Base-by-base conservation (phyloP, 1,140 invertebrate species). In the Oncopeltus fasciatus region DNA sequence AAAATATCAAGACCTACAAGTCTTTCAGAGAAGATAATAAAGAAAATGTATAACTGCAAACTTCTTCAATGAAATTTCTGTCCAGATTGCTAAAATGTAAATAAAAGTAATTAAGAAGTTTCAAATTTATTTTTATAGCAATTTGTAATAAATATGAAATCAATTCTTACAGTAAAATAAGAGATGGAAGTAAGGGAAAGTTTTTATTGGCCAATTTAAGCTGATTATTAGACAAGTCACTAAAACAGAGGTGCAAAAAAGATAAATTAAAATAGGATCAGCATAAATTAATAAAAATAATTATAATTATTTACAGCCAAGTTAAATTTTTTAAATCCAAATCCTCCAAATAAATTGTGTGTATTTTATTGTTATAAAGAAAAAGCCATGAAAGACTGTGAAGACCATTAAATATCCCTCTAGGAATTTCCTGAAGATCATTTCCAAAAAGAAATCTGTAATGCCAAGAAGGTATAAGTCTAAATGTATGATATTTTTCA, bases 91-190 rank as follows among this genome's bases (percentile, higher is more conserved):
- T 60, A 49, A 47, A 38, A 38, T 8, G 14, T 38, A 38, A 38
- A 8, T 38, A 38, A 38, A 8, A 38, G 31, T 38, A 38, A 38
- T 38, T 38, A 38, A 38, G 14, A 38, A 38, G 14, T n/a, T n/a
- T n/a, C n/a, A n/a, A n/a, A n/a, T n/a, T n/a, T n/a, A n/a, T n/a
- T n/a, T n/a, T n/a, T n/a, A 38, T 8, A 38, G 14, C 5, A 38
- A 38, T 8, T 8, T 14, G 14, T 38, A 38, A 14, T 14, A 38
- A 38, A 38, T 38, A 38, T 8, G 31, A 14, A 5, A 38, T n/a
- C 5, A 38, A 38, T 38, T 74, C 78, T 80, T 72, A 82, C 80
- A 82, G 69, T 68, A 80, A 75, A 43, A 66, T 67, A 2, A 81
- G 68, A 38, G 67, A 69, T 24, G 74, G 74, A 31, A 80, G 69